phyloP scores from a whole-genome alignment of 2,113 vertebrate genomes.

The Prinia subflava region DNA sequence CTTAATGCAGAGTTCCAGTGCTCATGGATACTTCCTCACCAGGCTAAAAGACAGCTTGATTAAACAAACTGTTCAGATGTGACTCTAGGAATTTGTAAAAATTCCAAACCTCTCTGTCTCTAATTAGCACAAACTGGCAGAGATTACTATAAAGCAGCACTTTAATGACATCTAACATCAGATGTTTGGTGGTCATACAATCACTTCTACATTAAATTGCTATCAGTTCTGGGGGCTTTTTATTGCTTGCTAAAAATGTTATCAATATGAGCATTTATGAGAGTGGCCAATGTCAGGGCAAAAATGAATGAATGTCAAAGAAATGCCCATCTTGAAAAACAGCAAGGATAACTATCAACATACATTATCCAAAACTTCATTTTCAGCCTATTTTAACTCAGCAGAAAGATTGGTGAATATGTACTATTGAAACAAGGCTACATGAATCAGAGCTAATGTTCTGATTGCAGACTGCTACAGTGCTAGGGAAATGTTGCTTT shows the following conservation, averaged over 20 bases:
- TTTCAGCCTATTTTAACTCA: conserved; percentile 48
- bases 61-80: conserved; percentile 73
- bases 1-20: conserved; percentile 58
- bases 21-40: conserved; percentile 68
- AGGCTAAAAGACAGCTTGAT: conserved; percentile 66
- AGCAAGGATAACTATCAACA: conserved; percentile 43
- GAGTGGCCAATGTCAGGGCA: conserved; percentile 72
- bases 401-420: not conserved
- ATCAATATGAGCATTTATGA: conserved; percentile 68
- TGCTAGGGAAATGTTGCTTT: not conserved
- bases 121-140: conserved; percentile 80
- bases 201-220: conserved; percentile 71
- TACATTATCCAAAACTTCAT: conserved; percentile 40
- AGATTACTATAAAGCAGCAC: conserved; percentile 88
- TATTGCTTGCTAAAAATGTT: conserved; percentile 66
- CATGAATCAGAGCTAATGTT: conserved; percentile 40
- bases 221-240: conserved; percentile 47
- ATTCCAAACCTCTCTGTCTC: conserved; percentile 79
- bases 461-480: conserved; percentile 61
- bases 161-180: conserved; percentile 89
- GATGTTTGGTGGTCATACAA: conserved; percentile 78
- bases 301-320: conserved; percentile 89
- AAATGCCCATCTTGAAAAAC: conserved; percentile 74
- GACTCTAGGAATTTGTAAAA: conserved; percentile 73
- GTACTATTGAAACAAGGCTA: not conserved